Evolutionary conservation across 2,113 vertebrate genomes (phyloP).

Genomic region (Alexandromys fortis): DNA sequence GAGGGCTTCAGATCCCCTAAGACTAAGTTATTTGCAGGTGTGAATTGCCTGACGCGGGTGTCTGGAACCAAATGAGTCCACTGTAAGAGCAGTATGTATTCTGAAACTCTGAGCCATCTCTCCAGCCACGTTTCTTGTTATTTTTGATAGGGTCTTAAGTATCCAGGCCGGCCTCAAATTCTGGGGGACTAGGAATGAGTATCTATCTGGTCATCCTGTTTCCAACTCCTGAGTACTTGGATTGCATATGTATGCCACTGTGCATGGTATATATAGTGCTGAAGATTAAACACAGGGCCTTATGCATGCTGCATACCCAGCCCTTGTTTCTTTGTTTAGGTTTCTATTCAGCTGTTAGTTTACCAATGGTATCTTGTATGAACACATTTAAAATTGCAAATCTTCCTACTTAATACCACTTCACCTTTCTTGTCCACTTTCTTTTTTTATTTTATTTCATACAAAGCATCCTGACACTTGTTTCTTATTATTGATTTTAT

Average conservation of each 20-base stretch:
- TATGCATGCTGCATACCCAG: background rate
- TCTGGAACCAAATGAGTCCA: background rate
- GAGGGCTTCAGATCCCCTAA: background rate
- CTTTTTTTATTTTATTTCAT: constrained; percentile 2
- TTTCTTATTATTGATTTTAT: too few relatives aligned
- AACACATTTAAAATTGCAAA: background rate
- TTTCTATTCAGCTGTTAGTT: background rate
- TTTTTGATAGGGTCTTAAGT: background rate
- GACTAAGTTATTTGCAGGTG: background rate
- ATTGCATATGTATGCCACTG: background rate
- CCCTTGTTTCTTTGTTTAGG: background rate
- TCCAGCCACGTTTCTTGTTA: background rate
- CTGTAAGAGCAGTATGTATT: background rate
- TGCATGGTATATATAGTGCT: background rate
- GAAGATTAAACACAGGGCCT: background rate
- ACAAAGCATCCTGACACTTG: too few relatives aligned
- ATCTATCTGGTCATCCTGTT: background rate
- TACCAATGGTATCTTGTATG: background rate
- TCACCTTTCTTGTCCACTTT: background rate
- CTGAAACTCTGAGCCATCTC: background rate
- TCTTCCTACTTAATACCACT: background rate
- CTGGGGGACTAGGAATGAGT: background rate
- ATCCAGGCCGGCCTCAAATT: background rate
- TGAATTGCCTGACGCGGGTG: background rate
- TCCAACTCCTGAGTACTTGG: background rate